These are phyloP conservation scores for Xenentodon cancila DNA, from an alignment of 2,797 vertebrate genomes.

Conservation along the genomic window DNA sequence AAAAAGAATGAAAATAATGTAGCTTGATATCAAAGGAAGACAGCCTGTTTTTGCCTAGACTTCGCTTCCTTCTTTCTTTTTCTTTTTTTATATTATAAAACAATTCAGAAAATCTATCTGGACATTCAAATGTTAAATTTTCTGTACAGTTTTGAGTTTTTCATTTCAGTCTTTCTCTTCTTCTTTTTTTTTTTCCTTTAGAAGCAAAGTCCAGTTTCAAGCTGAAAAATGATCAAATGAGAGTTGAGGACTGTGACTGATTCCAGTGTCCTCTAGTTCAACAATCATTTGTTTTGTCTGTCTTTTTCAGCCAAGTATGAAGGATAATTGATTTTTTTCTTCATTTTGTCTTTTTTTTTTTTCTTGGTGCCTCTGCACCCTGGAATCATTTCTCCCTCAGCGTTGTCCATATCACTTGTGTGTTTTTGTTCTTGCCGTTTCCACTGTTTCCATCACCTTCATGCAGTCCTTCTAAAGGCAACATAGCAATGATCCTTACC, in stretches of 20 bases:
- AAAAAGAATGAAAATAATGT: constrained; percentile 86
- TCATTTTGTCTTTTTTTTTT: constrained; percentile 74
- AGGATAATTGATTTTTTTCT: constrained; percentile 76
- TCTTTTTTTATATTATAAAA: constrained; percentile 79
- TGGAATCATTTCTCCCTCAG: constrained; percentile 87
- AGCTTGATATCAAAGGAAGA: constrained; percentile 97
- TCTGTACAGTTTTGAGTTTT: constrained; percentile 79
- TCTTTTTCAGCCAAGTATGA: constrained; percentile 89
- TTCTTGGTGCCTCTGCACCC: constrained; percentile 87
- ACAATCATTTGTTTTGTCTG: constrained; percentile 78
- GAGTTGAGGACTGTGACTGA: constrained; percentile 84
- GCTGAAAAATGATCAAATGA: constrained; percentile 79
- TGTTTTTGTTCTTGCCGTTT: constrained; percentile 39
- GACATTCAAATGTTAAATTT: constrained; percentile 87
- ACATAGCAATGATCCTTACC: constrained; percentile 87
- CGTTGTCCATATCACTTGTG: constrained; percentile 64
- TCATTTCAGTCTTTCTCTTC: constrained; percentile 69
- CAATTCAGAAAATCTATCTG: constrained; percentile 90
- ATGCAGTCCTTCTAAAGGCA: constrained; percentile 92
- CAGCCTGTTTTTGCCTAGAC: constrained; percentile 83
- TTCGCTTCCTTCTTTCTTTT: constrained; percentile 85
- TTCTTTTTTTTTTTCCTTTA: constrained; percentile 74
- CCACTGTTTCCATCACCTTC: constrained; percentile 75
- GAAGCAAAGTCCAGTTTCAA: constrained; percentile 82
- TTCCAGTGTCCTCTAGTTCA: constrained; percentile 66